These are phyloP conservation scores for Globodera rostochiensis DNA, from an alignment of 1,140 invertebrate genomes.

Conservation along the genomic window DNA sequence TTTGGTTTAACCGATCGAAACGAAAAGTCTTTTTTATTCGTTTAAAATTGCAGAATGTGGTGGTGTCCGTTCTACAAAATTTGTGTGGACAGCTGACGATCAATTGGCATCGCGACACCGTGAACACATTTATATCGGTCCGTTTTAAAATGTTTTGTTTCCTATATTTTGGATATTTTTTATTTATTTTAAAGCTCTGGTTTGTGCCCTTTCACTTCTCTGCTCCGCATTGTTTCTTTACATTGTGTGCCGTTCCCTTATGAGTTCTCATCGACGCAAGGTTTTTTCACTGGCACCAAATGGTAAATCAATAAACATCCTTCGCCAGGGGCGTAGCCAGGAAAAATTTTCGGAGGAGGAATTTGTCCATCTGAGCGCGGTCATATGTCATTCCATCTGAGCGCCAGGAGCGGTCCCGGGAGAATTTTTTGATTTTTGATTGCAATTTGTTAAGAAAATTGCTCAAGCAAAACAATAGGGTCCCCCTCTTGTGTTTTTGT, in stretches of 20 bases:
- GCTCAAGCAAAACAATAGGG: no score
- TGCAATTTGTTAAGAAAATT: no score
- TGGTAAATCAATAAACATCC: background rate
- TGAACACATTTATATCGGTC: constrained; percentile 4
- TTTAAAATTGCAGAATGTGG: background rate
- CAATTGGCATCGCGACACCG: background rate
- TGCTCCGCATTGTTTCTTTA: constrained; percentile 13
- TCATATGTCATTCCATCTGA: no score
- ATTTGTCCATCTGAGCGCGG: no score
- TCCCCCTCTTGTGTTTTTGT: no score
- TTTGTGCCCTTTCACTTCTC: constrained; percentile 27
- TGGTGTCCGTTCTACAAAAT: background rate
- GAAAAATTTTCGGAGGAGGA: no score
- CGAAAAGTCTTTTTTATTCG: no score
- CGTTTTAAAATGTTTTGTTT: background rate
- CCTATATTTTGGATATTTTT: constrained; percentile 7
- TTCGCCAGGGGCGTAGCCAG: no score
- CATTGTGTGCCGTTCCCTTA: background rate
- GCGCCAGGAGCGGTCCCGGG: no score
- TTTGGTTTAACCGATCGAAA: no score
- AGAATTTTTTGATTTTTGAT: no score
- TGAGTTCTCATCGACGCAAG: background rate
- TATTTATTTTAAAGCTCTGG: constrained; percentile 31
- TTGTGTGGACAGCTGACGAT: background rate
- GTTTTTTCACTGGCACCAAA: background rate